Conservation (phyloP, 2,113 vertebrate species). For the Oreocharis arfaki region DNA sequence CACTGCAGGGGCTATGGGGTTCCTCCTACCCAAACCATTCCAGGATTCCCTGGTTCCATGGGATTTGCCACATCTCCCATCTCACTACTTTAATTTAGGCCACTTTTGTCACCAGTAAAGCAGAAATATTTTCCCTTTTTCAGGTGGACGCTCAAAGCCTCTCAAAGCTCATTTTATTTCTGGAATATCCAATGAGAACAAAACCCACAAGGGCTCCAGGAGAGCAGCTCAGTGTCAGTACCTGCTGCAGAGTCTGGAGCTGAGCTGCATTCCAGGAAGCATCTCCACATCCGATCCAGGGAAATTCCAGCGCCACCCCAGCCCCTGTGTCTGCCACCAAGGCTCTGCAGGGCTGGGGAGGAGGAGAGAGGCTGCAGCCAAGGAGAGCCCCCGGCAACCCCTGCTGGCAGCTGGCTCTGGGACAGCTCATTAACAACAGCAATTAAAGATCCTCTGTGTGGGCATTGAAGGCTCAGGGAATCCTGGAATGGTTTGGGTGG, state of each 20-base stretch:
- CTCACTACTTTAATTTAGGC: too few relatives aligned
- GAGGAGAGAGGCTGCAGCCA: not conserved
- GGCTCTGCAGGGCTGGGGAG: not conserved
- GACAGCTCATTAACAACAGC: not conserved
- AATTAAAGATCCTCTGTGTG: not conserved
- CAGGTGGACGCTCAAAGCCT: not conserved
- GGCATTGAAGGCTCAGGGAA: not conserved
- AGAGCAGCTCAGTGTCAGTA: not conserved
- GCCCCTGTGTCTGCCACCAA: not conserved
- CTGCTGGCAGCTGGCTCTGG: not conserved
- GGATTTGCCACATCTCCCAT: not conserved
- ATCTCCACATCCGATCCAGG: rapidly evolving
- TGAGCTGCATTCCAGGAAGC: not conserved
- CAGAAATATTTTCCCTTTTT: not conserved
- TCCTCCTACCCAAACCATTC: not conserved
- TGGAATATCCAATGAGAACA: not conserved
- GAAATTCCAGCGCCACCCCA: not conserved
- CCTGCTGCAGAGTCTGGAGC: not conserved
- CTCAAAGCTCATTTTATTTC: not conserved
- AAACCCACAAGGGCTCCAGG: rapidly evolving
- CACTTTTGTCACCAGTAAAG: not conserved
- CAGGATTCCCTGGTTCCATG: not conserved
- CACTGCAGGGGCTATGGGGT: not conserved
- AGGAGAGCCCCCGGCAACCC: not conserved
- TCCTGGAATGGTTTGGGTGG: rapidly evolving